These are phyloP conservation scores for Harpagoxenus sublaevis DNA, from an alignment of 2,888 invertebrate species.

Conservation along the genomic window DNA sequence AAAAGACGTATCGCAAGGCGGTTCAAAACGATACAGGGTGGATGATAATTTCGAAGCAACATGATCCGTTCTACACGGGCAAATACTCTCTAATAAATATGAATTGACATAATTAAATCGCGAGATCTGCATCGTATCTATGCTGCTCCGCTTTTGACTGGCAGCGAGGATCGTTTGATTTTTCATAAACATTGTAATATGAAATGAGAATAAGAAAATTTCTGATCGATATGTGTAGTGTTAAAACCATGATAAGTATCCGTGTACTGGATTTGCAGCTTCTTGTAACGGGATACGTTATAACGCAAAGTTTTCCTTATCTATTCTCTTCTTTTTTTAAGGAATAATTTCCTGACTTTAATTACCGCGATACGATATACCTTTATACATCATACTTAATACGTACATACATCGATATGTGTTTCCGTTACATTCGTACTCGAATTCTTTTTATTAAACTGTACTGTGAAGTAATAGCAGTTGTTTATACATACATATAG, in stretches of 20 bases:
- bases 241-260: background rate
- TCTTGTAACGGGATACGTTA: background rate
- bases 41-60: constrained; percentile 37
- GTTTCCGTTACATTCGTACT: constrained; percentile 35
- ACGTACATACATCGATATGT: constrained; percentile 25
- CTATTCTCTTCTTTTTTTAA: background rate
- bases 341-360: constrained; percentile 14
- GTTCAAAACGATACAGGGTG: constrained; percentile 29
- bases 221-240: background rate
- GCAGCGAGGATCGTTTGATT: background rate
- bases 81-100: constrained; percentile 27
- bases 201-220: constrained; percentile 2
- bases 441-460: constrained; percentile 49
- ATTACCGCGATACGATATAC: constrained; percentile 27
- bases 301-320: background rate
- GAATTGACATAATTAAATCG: constrained; percentile 23
- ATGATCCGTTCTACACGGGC: constrained; percentile 5
- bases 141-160: background rate
- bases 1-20: constrained; percentile 26
- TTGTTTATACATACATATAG: constrained; percentile 34
- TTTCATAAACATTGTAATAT: background rate
- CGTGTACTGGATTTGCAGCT: background rate
- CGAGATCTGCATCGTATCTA: constrained; percentile 25
- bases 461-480: constrained; percentile 41
- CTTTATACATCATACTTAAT: constrained; percentile 20